Conservation (phyloP, 2,888 invertebrate genomes). For the Acronicta leporina region DNA sequence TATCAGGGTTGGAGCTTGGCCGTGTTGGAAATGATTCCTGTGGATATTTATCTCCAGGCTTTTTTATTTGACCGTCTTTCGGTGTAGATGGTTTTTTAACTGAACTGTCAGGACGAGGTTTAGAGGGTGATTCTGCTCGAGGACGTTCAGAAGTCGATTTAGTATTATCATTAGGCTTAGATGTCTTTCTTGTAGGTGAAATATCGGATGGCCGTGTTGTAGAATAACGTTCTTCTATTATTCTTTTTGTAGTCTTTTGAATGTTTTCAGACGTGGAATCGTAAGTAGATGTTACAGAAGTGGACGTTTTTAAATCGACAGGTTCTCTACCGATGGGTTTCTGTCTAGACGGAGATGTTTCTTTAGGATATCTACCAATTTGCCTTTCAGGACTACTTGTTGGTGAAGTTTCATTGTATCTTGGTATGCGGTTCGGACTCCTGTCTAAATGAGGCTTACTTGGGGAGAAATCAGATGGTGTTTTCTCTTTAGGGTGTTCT, state of each 20-base stretch:
- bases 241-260: constrained; percentile 39
- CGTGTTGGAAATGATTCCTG: constrained; percentile 32
- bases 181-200: constrained; percentile 21
- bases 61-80: constrained; percentile 16
- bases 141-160: constrained; percentile 12
- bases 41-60: constrained; percentile 18
- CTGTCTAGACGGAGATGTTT: constrained; percentile 43
- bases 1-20: constrained; percentile 55
- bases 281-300: constrained; percentile 43
- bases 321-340: constrained; percentile 25
- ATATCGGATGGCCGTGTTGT: constrained; percentile 9
- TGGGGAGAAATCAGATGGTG: constrained; percentile 10
- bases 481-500: constrained; percentile 13
- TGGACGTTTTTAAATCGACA: constrained; percentile 46
- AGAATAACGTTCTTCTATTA: constrained; percentile 23
- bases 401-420: constrained; percentile 20
- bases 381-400: constrained; percentile 31
- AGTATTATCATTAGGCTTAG: constrained; percentile 10
- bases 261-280: constrained; percentile 49
- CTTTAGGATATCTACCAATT: constrained; percentile 28
- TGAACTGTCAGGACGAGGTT: constrained; percentile 15
- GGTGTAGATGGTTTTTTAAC: constrained; percentile 7
- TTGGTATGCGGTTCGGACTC: constrained; percentile 27
- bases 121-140: constrained; percentile 21
- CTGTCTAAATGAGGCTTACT: constrained; percentile 33